Evolutionary conservation across 2,113 vertebrate species (phyloP), one percentile per base, ranked within the genome.

Genomic region (Eulacestoma nigropectus): DNA sequence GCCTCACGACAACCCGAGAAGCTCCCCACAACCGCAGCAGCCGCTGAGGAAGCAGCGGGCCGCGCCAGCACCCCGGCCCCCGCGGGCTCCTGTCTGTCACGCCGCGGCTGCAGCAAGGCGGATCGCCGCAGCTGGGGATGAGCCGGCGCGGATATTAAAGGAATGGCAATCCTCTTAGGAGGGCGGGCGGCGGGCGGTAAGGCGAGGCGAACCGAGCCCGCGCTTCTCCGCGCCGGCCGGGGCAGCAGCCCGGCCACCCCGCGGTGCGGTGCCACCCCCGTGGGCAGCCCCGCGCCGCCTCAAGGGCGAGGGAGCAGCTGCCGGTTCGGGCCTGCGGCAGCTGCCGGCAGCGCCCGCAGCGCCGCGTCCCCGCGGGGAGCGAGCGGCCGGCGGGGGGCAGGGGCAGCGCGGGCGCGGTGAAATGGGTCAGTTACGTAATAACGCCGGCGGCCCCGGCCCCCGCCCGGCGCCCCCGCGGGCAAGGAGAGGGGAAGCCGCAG

Each of bases 161-260:
- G 98, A 97, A 98, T 97, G 57, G 56, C 98, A 99, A 99, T 99
- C 98, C 98, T 98, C 98, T 99, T 99, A 98, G 74, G 55, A 86
- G 88, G 82, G 70, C 35, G 30, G 92, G 81, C 73, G 86, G 90
- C 52, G 60, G 93, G 70, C 81, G 83, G 89, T 44, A 76, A 75
- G 39, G 62, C 29, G 46, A 75, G 42, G 42, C 39, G 42, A 96
- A 47, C 11, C 73, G 39, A 90, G 12, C 69, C 95, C 89, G 60
- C 47, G 50, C 37, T 44, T 90, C 73, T 69, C 56, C 9, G 26
- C 25, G 52, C 44, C 50, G 57, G 55, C 87, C 78, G 63, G 59
- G 46, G 44, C 46, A 20, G 53, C 70, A 55, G 35, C 64, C 52
- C 65, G 50, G 55, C 35, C 56, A 20, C 29, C 62, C 49, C 20